A percentile compares a stretch with the other conserved stretches of the same genome.
Conservation (phyloP, 2,113 vertebrate genomes). For the Speoplatyrhinus poulsoni region DNA sequence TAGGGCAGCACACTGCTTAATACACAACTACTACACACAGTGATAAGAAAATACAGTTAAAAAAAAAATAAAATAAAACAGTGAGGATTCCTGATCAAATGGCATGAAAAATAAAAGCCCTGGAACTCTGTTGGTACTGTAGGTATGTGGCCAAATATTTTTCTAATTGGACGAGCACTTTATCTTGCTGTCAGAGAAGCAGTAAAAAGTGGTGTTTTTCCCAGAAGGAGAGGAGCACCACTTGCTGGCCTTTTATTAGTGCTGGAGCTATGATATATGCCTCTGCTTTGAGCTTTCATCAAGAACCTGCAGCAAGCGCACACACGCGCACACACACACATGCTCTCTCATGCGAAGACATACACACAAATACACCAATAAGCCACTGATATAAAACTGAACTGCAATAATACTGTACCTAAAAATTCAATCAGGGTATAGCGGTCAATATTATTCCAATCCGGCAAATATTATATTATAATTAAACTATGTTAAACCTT, state of each 20-base stretch:
- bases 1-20: conserved; percentile 49
- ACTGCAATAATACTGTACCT: too few species aligned
- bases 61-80: conserved; percentile 56
- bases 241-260: conserved; percentile 80
- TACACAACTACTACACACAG: conserved; percentile 46
- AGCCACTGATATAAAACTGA: too few species aligned
- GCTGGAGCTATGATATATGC: conserved; percentile 77
- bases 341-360: conserved; percentile 58
- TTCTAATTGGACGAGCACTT: conserved; percentile 84
- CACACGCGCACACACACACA: conserved; percentile 11
- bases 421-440: too few species aligned
- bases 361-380: conserved; percentile 1
- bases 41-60: conserved; percentile 47
- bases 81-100: conserved; percentile 66
- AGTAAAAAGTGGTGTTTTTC: conserved; percentile 76
- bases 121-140: conserved; percentile 55
- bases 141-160: conserved; percentile 82
- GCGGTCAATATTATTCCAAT: too few species aligned
- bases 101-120: conserved; percentile 68
- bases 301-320: conserved; percentile 50
- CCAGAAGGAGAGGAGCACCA: conserved; percentile 77
- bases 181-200: conserved; percentile 81
- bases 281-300: conserved; percentile 77
- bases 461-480: too few species aligned
- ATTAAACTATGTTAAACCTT: too few species aligned